These are phyloP conservation scores for Dreissena rostriformis DNA, from an alignment of 1,140 invertebrate species.

Conservation along the genomic window DNA sequence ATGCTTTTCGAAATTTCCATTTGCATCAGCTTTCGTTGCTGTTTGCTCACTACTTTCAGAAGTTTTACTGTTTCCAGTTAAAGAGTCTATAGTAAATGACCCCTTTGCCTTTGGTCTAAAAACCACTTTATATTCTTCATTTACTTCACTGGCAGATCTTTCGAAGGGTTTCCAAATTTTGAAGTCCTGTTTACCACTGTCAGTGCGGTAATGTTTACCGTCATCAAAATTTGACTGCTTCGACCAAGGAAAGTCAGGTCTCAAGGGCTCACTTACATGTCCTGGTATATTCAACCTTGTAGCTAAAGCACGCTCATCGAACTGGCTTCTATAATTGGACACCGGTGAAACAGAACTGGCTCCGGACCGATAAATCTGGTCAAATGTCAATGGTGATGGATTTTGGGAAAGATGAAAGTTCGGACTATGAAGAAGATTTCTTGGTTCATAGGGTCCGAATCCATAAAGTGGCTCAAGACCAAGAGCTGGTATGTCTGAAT, in stretches of 20 bases:
- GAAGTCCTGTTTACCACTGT: not conserved
- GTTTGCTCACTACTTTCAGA: not conserved
- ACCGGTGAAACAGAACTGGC: constrained; percentile 51
- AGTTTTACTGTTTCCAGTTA: not conserved
- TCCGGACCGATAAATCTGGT: constrained; percentile 49
- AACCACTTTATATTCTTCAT: not conserved
- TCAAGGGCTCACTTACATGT: constrained; percentile 28
- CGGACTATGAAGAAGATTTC: constrained; percentile 53
- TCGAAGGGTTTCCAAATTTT: constrained; percentile 52
- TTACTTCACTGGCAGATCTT: not conserved
- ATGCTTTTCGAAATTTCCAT: constrained; percentile 15
- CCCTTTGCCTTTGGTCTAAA: not conserved
- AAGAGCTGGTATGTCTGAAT: constrained; percentile 28
- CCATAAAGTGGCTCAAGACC: constrained; percentile 51
- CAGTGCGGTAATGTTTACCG: too few species aligned
- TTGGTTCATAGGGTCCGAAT: constrained; percentile 41
- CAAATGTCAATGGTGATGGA: constrained; percentile 53
- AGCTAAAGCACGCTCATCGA: constrained; percentile 35
- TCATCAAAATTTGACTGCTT: too few species aligned
- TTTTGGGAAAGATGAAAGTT: constrained; percentile 51
- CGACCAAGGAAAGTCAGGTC: not conserved
- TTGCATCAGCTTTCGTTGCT: constrained; percentile 4
- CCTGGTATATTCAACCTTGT: constrained; percentile 26
- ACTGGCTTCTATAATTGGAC: constrained; percentile 47
- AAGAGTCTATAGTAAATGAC: not conserved